Conservation (phyloP, 2,113 vertebrate species). For the Megatriorchis doriae region DNA sequence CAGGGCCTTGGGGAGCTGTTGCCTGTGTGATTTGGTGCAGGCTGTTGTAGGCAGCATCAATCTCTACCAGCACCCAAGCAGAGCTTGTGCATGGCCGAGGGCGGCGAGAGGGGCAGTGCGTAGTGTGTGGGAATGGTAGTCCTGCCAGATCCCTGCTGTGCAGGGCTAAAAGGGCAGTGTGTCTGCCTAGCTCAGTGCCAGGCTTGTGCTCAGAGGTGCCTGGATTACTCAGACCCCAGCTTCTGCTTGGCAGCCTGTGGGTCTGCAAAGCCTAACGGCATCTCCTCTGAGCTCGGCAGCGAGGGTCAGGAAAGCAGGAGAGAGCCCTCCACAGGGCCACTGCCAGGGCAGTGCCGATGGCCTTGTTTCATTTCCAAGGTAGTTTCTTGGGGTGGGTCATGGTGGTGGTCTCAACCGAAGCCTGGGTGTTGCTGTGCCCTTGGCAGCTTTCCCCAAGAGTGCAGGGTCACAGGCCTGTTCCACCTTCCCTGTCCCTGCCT, state of each 20-base stretch:
- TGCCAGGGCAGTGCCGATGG: background rate
- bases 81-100: background rate
- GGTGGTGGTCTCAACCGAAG: background rate
- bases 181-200: background rate
- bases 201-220: background rate
- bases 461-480: background rate
- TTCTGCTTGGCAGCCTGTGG: background rate
- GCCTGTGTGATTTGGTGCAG: background rate
- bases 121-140: background rate
- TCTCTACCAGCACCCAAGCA: background rate
- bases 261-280: background rate
- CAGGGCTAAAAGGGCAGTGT: background rate
- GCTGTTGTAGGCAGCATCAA: background rate
- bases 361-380: background rate
- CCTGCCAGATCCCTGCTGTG: background rate
- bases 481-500: background rate
- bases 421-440: background rate
- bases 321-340: fast-evolving
- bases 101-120: background rate
- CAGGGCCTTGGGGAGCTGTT: background rate
- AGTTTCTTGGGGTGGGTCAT: background rate
- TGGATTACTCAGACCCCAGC: background rate
- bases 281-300: background rate
- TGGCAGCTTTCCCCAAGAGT: background rate
- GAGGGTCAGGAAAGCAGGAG: background rate